Evolutionary conservation across 2,888 invertebrate genomes (phyloP).

Genomic region (Polyommatus iphigenia): DNA sequence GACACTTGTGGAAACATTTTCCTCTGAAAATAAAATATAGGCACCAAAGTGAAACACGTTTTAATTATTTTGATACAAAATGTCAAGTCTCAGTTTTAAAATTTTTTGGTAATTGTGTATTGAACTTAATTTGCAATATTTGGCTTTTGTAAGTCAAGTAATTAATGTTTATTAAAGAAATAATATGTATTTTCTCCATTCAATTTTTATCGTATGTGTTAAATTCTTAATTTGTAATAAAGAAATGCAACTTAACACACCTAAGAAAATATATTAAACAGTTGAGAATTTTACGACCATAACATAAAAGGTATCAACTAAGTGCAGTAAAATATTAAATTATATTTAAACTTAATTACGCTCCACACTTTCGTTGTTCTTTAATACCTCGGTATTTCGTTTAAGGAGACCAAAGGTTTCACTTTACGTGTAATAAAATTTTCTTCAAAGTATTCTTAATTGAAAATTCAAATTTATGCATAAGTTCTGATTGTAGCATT

Average conservation of each 20-base stretch:
- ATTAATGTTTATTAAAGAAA: not conserved
- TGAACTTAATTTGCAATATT: not conserved
- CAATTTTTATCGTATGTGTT: not conserved
- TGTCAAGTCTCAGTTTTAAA: not conserved
- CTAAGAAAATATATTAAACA: not conserved
- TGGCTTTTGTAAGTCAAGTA: not conserved
- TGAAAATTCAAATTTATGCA: constrained; percentile 81
- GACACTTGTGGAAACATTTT: constrained; percentile 44
- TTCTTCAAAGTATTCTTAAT: constrained; percentile 78
- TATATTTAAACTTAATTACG: constrained; percentile 14
- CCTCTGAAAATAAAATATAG: not conserved
- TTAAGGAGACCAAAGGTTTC: constrained; percentile 76
- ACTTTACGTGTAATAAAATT: constrained; percentile 78
- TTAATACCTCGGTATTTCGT: constrained; percentile 67
- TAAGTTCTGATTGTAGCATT: constrained; percentile 76
- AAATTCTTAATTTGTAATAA: too few species aligned
- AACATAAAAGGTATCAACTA: not conserved
- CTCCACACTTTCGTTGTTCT: constrained; percentile 52
- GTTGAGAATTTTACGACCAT: not conserved
- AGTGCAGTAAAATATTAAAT: not conserved
- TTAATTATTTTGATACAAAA: not conserved
- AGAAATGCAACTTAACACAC: not conserved
- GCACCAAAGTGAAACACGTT: not conserved
- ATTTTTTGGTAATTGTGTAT: not conserved
- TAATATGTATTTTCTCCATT: not conserved